Evolutionary conservation across 1,140 invertebrate genomes (phyloP).

Genomic region (Lethocerus indicus): DNA sequence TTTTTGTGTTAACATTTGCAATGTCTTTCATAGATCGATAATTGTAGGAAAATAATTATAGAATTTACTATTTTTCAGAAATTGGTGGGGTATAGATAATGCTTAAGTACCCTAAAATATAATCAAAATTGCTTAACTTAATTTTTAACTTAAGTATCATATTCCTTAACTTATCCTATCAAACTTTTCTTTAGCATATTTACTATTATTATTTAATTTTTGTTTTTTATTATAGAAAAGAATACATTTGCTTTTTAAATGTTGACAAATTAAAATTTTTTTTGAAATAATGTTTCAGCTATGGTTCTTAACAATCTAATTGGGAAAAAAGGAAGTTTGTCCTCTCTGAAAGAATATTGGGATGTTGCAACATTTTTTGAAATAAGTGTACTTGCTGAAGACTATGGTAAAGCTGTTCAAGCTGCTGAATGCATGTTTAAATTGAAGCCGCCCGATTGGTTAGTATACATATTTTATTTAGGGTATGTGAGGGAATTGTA

Average conservation of each 20-base stretch:
- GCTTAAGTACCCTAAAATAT: too few relatives aligned
- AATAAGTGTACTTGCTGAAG: slow-evolving; percentile 92
- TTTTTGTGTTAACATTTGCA: too few relatives aligned
- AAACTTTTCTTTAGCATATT: too few relatives aligned
- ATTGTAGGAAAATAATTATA: too few relatives aligned
- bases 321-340: slow-evolving; percentile 90
- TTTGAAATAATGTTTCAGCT: slow-evolving; percentile 29
- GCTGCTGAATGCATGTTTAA: slow-evolving; percentile 98
- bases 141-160: too few relatives aligned
- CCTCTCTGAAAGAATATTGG: slow-evolving; percentile 93
- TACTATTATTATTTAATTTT: too few relatives aligned
- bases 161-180: too few relatives aligned
- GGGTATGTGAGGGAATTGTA: background rate
- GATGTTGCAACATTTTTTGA: slow-evolving; percentile 99
- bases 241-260: background rate
- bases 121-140: too few relatives aligned
- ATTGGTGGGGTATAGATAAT: too few relatives aligned
- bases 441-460: slow-evolving; percentile 95
- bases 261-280: too few relatives aligned
- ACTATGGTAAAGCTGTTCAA: slow-evolving; percentile 93
- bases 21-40: too few relatives aligned
- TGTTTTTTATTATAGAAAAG: background rate
- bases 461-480: slow-evolving; percentile 6
- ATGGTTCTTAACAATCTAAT: slow-evolving; percentile 95
- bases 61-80: too few relatives aligned